These are phyloP conservation scores for Pelodytes ibericus DNA, from an alignment of 2,797 vertebrate genomes.

Conservation along the genomic window DNA sequence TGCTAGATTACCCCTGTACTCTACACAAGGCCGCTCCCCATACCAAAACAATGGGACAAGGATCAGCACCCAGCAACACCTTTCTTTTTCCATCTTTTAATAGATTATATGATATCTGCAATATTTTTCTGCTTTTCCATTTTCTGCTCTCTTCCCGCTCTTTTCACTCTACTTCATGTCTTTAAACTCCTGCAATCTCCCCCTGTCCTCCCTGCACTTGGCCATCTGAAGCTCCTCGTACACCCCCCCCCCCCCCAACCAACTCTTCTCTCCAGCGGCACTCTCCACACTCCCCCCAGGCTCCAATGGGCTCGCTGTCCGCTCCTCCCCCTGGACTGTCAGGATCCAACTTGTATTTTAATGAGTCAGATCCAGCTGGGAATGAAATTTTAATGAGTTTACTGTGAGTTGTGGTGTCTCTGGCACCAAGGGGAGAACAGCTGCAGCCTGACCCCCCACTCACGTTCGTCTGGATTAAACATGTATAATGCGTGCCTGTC, in stretches of 20 bases:
- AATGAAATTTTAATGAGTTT: conserved; percentile 69
- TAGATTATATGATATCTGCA: no score
- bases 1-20: background rate
- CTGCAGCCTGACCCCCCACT: conserved; percentile 49
- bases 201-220: background rate
- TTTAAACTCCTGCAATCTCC: background rate
- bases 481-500: conserved; percentile 5
- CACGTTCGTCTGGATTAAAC: conserved; percentile 2
- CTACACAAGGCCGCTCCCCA: background rate
- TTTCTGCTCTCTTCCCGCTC: background rate
- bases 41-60: background rate
- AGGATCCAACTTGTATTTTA: conserved; percentile 63
- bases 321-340: conserved; percentile 49
- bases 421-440: conserved; percentile 35
- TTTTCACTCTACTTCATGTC: background rate
- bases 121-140: background rate
- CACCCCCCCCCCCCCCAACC: no score
- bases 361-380: conserved; percentile 64
- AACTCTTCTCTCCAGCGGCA: conserved; percentile 25
- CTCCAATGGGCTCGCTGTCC: conserved; percentile 5
- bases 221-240: background rate
- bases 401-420: conserved; percentile 46
- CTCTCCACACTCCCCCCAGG: conserved; percentile 16
- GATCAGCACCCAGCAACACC: no score
- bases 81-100: no score